Conservation (phyloP, 2,888 invertebrate species). For the Geophilus truncorum region DNA sequence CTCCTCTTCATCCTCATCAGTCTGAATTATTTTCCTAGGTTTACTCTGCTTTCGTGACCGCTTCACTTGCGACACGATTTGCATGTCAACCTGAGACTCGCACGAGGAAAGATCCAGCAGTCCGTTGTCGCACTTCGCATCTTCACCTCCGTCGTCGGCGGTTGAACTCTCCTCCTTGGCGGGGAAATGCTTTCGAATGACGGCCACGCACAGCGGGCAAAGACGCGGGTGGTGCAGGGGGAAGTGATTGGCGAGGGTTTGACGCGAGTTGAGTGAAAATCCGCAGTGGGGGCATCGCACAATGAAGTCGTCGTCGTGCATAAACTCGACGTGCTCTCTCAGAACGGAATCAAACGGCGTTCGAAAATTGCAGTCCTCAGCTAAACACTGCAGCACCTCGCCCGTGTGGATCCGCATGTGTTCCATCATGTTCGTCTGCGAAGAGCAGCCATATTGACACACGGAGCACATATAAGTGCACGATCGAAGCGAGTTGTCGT, state of each 20-base stretch:
- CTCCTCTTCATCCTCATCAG: slow-evolving; percentile 9
- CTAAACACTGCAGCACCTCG: slow-evolving; percentile 44
- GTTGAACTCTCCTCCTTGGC: not conserved
- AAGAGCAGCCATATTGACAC: slow-evolving; percentile 51
- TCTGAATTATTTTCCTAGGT: slow-evolving; percentile 35
- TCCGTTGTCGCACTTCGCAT: not conserved
- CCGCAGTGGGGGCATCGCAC: slow-evolving; percentile 45
- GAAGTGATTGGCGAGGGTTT: slow-evolving; percentile 38
- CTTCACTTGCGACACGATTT: slow-evolving; percentile 34
- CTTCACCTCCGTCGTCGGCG: not conserved
- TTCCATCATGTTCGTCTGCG: slow-evolving; percentile 51
- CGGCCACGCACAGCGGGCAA: slow-evolving; percentile 38
- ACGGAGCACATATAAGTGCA: slow-evolving; percentile 50
- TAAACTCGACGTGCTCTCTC: slow-evolving; percentile 43
- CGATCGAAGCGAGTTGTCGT: not conserved
- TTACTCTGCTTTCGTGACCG: slow-evolving; percentile 36
- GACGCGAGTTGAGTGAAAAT: slow-evolving; percentile 39
- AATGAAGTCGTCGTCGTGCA: slow-evolving; percentile 39
- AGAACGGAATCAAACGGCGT: slow-evolving; percentile 44
- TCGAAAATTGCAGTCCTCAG: slow-evolving; percentile 44
- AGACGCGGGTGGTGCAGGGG: slow-evolving; percentile 41
- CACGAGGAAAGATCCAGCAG: not conserved
- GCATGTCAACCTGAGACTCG: slow-evolving; percentile 1
- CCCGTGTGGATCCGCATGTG: slow-evolving; percentile 52
- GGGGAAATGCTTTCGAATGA: slow-evolving; percentile 35